Evolutionary conservation across 2,888 invertebrate genomes (phyloP), one percentile per base, ranked within the genome.

Genomic region (Tachina lurida): DNA sequence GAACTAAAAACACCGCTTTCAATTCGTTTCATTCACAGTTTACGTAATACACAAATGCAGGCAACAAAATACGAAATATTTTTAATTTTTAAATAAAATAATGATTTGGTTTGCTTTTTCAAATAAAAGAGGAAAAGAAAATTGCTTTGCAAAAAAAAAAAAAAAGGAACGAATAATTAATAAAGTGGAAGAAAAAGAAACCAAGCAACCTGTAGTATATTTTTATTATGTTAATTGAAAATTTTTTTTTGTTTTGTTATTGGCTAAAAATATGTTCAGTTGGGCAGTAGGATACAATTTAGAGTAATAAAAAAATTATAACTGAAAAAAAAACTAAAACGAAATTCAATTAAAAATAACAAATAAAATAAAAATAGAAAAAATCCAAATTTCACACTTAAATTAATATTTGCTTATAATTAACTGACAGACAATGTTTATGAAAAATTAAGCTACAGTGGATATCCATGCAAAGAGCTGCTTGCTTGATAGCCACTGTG

Each of bases 1-100:
- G 81, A 10, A 81, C 84, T 84, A 76, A 84, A 84, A 84, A 84
- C 84, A 77, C 77, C 67, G 19, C 74, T 85, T 81, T 52, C 10
- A 76, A 49, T 71, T 17, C 73, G 9, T 63, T 70, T 84, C 58
- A 74, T 74, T 62, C 17, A 62, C 41, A 22, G 13, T 77, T 85
- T 81, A 85, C 73, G 81, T 81, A 85, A 84, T n/a, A 71, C 47
- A 70, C 41, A 39, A 65, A 67, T 1, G 41, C 41, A 65, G 73
- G 19, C 31, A 54, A 60, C n/a, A 17, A 58, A 41, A 41, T 12
- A 1, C 10, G 68, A 74, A 19, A 41, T 70, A 31, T 31, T 31
- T 31, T 31, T 31, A 31, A 31, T 31, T 31, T 67, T 54, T 45
- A 47, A 75, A 67, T 49, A 74, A 63, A 65, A 65, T 60, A 85